Conservation (phyloP, 2,888 invertebrate species). For the Caenorhabditis angaria region DNA sequence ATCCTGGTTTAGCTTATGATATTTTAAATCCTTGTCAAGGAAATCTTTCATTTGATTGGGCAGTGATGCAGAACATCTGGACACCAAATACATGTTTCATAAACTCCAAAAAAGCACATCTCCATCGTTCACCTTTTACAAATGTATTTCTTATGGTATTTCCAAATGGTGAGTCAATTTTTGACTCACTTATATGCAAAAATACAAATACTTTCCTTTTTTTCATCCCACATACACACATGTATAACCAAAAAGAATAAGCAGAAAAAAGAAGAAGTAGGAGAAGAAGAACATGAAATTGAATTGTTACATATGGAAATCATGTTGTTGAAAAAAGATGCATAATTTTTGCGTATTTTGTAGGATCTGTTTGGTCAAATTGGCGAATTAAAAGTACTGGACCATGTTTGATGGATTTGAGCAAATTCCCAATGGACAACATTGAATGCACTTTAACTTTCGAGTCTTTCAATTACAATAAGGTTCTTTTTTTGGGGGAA, state of each 20-base stretch:
- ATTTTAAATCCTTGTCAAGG: conserved; percentile 71
- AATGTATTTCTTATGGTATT: conserved; percentile 72
- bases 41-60: conserved; percentile 70
- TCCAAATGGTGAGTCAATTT: conserved; percentile 64
- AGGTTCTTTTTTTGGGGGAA: conserved; percentile 19
- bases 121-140: conserved; percentile 71
- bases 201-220: conserved; percentile 18
- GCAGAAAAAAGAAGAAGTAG: too few species aligned
- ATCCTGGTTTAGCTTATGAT: conserved; percentile 68
- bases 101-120: conserved; percentile 70
- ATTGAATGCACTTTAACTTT: conserved; percentile 69
- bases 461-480: conserved; percentile 71
- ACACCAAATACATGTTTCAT: conserved; percentile 71
- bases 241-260: too few species aligned
- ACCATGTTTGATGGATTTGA: conserved; percentile 70
- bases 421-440: conserved; percentile 69
- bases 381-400: conserved; percentile 71
- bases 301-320: not conserved
- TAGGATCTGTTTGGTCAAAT: conserved; percentile 72
- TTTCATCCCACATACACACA: conserved; percentile 12
- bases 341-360: conserved; percentile 13
- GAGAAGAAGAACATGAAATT: conserved; percentile 5
- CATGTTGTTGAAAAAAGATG: not conserved
- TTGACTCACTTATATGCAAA: conserved; percentile 48
- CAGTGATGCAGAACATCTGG: conserved; percentile 69